Evolutionary conservation across 2,888 invertebrate species (phyloP).

Genomic region (Sinodicranocentrus sp.): DNA sequence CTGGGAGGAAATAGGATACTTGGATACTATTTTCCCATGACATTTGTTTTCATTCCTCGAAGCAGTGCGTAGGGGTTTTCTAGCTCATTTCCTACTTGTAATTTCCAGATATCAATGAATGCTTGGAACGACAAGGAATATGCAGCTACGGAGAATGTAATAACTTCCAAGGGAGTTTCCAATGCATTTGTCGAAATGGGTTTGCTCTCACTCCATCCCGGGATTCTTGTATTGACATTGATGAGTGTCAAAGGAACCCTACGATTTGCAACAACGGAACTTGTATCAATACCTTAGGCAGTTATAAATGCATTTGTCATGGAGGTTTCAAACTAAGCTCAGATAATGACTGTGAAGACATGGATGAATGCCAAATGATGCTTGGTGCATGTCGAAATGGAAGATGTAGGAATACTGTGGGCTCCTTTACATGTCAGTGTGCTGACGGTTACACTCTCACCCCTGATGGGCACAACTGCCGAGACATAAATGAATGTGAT

Average conservation of each 20-base stretch:
- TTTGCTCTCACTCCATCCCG: conserved; percentile 84
- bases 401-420: conserved; percentile 87
- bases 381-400: conserved; percentile 89
- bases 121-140: conserved; percentile 83
- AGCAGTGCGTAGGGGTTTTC: conserved; percentile 7
- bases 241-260: conserved; percentile 80
- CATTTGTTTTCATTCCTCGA: background rate
- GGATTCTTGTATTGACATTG: conserved; percentile 88
- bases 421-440: conserved; percentile 90
- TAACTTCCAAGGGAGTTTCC: conserved; percentile 82
- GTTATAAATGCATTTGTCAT: conserved; percentile 88
- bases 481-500: conserved; percentile 88
- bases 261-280: conserved; percentile 88
- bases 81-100: background rate
- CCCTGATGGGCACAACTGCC: conserved; percentile 87
- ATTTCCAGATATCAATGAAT: conserved; percentile 85
- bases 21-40: too few species aligned
- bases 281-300: conserved; percentile 88
- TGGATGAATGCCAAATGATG: conserved; percentile 91
- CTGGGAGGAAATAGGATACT: too few species aligned
- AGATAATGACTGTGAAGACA: conserved; percentile 85
- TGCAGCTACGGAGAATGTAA: conserved; percentile 89
- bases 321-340: conserved; percentile 87
- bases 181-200: conserved; percentile 82
- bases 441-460: conserved; percentile 87